A percentile compares a stretch with the other conserved stretches of the same genome.
phyloP scores from a whole-genome alignment of 2,113 vertebrate species.

The Catharus fuscescens region DNA sequence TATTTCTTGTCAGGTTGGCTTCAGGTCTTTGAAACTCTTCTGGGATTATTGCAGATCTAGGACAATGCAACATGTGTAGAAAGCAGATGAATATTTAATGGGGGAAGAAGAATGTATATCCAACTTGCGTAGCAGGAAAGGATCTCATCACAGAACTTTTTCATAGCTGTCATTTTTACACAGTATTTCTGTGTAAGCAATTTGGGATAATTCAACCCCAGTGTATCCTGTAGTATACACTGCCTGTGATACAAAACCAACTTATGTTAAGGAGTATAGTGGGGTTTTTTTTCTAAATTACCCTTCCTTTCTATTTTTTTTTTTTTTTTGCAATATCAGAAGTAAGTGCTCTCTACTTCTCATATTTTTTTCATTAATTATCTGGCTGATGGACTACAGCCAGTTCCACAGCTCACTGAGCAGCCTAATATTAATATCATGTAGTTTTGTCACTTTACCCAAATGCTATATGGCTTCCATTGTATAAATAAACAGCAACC shows the following conservation, averaged over 20 bases:
- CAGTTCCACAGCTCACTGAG: slow-evolving; percentile 36
- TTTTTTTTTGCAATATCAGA: background rate
- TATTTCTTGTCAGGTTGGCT: no score
- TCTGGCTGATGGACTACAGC: slow-evolving; percentile 26
- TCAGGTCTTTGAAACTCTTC: no score
- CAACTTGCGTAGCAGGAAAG: background rate
- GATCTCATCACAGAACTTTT: background rate
- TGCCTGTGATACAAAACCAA: background rate
- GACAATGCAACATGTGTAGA: background rate
- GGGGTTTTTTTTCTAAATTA: background rate
- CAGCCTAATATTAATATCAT: slow-evolving; percentile 54
- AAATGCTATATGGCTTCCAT: slow-evolving; percentile 26
- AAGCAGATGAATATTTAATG: background rate
- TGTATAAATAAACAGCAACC: slow-evolving; percentile 11
- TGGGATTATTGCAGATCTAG: background rate
- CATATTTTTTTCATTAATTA: slow-evolving; percentile 63
- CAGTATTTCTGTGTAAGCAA: background rate
- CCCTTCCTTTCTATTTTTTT: background rate
- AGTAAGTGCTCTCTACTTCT: slow-evolving; percentile 2
- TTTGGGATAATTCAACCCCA: background rate
- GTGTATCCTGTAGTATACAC: background rate
- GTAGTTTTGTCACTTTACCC: slow-evolving; percentile 49
- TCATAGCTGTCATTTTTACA: background rate
- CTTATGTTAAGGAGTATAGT: background rate
- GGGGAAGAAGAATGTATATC: background rate